Evolutionary conservation across 2,888 invertebrate species (phyloP), one percentile per base, ranked within the genome.

Genomic region (Beris morrisii): DNA sequence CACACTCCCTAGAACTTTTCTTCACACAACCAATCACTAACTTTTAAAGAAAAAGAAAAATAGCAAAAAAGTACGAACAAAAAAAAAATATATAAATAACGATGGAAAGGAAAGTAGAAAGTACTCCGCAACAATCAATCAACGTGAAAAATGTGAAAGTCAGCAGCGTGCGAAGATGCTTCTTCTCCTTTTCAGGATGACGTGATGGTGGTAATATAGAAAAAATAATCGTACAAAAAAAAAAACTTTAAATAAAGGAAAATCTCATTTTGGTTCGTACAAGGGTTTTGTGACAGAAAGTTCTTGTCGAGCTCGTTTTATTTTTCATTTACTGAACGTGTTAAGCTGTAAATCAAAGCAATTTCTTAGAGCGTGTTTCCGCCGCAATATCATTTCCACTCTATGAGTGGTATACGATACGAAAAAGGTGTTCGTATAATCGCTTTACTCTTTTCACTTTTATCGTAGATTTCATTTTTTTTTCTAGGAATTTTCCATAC

Each of bases 141-240:
- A 67, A 67, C 63, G 48, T 67, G 63, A 63, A 67, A 67, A 67
- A 67, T 67, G 67, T 52, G 67, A 67, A 66, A 66, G 63, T 67
- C 67, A 67, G 64, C 64, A 48, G 48, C 44, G 55, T 55, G 46
- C 50, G 56, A 46, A 65, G 56, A 56, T 31, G 22, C 56, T 56
- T 55, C 53, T 55, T 55, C 48, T 13, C 15, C 28, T 15, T 50
- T 50, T 48, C 50, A 22, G 50, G 5, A 50, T 50, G 50, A 15
- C 28, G 13, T 28, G 15, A 50, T 50, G 28, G 22, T 15, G 13
- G 15, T 28, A 50, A 15, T 50, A 50, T 9, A 15, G 6, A 48
- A n/a, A 48, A 48, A n/a, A n/a, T 11, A 48, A 13, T 9, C 12
- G n/a, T 5, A 13, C 9, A 45, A 43, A 59, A 59, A 43, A 50